phyloP scores from a whole-genome alignment of 2,888 invertebrate species.

The Trissolcus brochymenae region DNA sequence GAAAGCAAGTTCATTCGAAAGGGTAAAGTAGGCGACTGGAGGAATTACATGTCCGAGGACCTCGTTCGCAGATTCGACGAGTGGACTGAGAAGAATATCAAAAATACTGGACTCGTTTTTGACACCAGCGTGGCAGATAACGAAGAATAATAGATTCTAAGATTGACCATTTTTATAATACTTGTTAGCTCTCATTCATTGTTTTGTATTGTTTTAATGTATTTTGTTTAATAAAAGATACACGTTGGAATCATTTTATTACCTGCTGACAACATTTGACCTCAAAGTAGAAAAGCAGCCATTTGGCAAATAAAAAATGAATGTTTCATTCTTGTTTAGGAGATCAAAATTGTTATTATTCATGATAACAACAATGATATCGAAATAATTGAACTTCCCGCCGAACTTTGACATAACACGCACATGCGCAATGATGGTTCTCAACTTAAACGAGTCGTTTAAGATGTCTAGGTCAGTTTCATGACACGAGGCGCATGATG shows the following conservation, averaged over 20 bases:
- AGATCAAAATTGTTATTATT: too few relatives aligned
- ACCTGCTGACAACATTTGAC: too few relatives aligned
- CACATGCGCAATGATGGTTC: background rate
- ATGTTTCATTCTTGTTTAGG: background rate
- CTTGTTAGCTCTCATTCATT: too few relatives aligned
- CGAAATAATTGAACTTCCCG: constrained; percentile 3
- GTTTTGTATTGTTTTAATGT: too few relatives aligned
- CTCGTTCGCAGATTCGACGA: constrained; percentile 84
- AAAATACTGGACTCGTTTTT: constrained; percentile 81
- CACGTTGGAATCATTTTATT: too few relatives aligned
- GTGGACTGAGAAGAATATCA: constrained; percentile 82
- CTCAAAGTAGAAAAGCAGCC: too few relatives aligned
- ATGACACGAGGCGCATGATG: background rate
- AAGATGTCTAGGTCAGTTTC: background rate
- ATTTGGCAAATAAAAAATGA: too few relatives aligned
- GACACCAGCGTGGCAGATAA: constrained; percentile 21
- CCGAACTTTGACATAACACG: background rate
- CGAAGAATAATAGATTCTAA: constrained; percentile 32
- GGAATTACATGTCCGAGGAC: constrained; percentile 85
- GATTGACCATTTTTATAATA: too few relatives aligned
- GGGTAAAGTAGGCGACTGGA: constrained; percentile 89
- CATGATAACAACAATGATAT: too few relatives aligned
- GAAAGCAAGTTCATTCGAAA: constrained; percentile 84
- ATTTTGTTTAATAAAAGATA: too few relatives aligned
- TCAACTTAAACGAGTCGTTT: background rate